Evolutionary conservation across 2,888 invertebrate species (phyloP), one percentile per base, ranked within the genome.

Genomic region (Drosophila paranaensis): DNA sequence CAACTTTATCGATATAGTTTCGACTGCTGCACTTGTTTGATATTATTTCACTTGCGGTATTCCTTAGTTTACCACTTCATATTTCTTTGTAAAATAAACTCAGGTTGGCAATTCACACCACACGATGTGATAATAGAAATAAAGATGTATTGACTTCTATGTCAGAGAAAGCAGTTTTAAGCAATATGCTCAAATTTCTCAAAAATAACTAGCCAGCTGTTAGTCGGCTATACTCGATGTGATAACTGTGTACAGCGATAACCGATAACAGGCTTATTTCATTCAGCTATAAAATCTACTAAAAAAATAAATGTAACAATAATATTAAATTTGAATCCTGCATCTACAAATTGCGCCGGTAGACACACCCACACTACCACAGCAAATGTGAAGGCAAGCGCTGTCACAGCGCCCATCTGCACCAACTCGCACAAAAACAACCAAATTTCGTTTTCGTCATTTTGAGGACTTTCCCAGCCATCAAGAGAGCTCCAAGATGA

Each of bases 401-500:
- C 60, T 62, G 40, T 33, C 45, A 60, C 30, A 60, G 76, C 70
- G 78, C 70, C 63, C 56, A 50, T 30, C 16, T 13, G 37, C 6
- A 35, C 20, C 9, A 60, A 33, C 33, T 51, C 65, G 65, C 65
- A 56, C 27, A 65, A 43, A 43, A 43, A 6, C 25, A 35, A 48
- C 35, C 50, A 35, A 50, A 20, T 13, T 50, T 20, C 20, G 13
- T 20, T 50, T 33, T 8, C 6, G 2, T 14, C 14, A 50, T 35
- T 13, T 35, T 13, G 39, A 58, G 30, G 40, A 64, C 70, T 43
- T 55, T 43, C 39, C 20, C 46, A 67, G 43, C 50, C 33, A 50
- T 11, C 27, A 50, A 37, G 5, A 30, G 1, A 30, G 37, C 55
- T 27, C 35, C 46, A 70, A 37, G 42, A 88, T 96, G 94, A 97